Percentiles rank a stretch among this genome's conserved stretches.
These are phyloP conservation scores for Catharus minimus DNA, from an alignment of 2,113 vertebrate genomes.

Conservation along the genomic window DNA sequence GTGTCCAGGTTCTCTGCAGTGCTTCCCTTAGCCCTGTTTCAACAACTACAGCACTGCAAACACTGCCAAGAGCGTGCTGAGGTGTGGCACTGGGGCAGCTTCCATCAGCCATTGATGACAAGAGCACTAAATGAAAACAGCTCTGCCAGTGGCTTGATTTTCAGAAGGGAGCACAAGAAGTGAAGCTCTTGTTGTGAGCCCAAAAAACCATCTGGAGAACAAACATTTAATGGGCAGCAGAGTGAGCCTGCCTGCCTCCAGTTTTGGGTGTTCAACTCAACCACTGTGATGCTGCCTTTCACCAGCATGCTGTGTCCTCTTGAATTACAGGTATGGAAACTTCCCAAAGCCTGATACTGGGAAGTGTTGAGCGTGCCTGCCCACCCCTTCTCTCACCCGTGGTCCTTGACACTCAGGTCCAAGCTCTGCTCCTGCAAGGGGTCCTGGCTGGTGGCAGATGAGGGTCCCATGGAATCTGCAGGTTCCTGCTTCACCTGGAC, in stretches of 20 bases:
- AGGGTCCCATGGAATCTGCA: constrained; percentile 61
- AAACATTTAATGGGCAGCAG: background rate
- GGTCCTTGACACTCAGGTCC: constrained; percentile 93
- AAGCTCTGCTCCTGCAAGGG: constrained; percentile 90
- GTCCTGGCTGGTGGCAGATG: constrained; percentile 75
- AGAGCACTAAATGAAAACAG: background rate
- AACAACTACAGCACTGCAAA: background rate
- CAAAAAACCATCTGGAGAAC: background rate
- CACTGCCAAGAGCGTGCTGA: background rate
- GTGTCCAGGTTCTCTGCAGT: background rate
- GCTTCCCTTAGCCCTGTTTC: background rate
- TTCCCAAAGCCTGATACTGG: background rate
- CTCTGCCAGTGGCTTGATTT: background rate
- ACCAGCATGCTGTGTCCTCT: background rate
- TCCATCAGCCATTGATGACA: background rate
- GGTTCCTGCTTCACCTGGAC: constrained; percentile 89
- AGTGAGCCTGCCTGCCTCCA: background rate
- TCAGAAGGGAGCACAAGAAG: background rate
- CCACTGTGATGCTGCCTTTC: background rate
- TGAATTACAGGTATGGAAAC: background rate
- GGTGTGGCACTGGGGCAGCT: background rate
- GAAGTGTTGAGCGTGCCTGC: background rate
- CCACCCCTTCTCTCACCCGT: constrained; percentile 76
- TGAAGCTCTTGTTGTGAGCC: background rate
- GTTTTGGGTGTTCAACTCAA: background rate